phyloP scores from a whole-genome alignment of 2,113 vertebrate species.

The Saguinus imperator region DNA sequence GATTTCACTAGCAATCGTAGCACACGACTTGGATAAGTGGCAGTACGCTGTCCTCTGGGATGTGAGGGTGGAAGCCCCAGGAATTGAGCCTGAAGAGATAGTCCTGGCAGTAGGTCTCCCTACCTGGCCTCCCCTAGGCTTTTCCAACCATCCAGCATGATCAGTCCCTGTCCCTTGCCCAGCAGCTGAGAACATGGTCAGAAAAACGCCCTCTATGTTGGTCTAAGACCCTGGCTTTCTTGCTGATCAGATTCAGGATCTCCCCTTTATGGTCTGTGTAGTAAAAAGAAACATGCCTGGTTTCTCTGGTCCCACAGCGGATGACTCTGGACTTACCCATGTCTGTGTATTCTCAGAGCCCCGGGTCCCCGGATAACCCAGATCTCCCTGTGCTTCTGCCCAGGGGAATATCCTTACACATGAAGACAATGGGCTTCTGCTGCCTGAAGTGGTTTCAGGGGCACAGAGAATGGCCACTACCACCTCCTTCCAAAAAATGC shows the following conservation, averaged over 20 bases:
- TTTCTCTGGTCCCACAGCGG: not conserved
- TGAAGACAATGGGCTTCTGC: not conserved
- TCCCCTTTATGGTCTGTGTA: not conserved
- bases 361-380: not conserved
- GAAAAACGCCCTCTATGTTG: not conserved
- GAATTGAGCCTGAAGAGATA: not conserved
- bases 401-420: not conserved
- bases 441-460: not conserved
- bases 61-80: not conserved
- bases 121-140: not conserved
- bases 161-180: not conserved
- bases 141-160: not conserved
- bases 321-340: not conserved
- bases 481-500: not conserved
- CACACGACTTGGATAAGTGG: not conserved
- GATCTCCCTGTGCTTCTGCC: not conserved
- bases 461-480: not conserved
- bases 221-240: not conserved
- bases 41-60: not conserved
- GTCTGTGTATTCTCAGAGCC: not conserved
- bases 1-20: not conserved
- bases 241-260: not conserved
- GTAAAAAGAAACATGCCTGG: not conserved
- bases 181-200: not conserved
- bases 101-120: not conserved